Percentiles rank a stretch among this genome's conserved stretches.
phyloP scores from a whole-genome alignment of 2,888 invertebrate genomes.

The Pterostichus madidus region DNA sequence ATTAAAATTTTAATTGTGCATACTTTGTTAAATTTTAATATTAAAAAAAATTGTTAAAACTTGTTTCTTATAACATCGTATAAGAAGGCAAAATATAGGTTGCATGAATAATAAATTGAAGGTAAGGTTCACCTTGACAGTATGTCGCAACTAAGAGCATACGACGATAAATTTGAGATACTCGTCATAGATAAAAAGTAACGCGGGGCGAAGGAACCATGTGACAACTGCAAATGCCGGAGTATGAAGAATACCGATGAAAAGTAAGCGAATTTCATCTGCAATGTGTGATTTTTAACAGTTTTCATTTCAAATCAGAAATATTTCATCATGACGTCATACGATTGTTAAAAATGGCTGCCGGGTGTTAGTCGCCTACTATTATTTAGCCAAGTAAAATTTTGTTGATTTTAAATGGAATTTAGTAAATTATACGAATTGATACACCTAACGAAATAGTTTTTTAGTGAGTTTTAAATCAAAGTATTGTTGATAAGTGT shows the following conservation, averaged over 20 bases:
- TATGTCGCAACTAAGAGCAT: conserved; percentile 3
- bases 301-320: background rate
- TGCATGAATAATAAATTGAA: conserved; percentile 11
- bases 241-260: background rate
- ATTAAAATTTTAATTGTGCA: too few relatives aligned
- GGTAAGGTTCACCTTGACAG: conserved; percentile 41
- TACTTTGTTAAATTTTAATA: too few relatives aligned
- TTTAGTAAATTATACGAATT: conserved; percentile 34
- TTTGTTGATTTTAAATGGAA: conserved; percentile 57
- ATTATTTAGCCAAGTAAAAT: conserved; percentile 50
- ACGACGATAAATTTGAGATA: conserved; percentile 16
- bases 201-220: background rate
- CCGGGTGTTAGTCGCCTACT: conserved; percentile 17
- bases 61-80: background rate
- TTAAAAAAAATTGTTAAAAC: too few relatives aligned
- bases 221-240: background rate
- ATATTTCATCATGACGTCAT: conserved; percentile 48
- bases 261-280: conserved; percentile 20
- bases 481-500: too few relatives aligned
- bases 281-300: background rate
- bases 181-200: conserved; percentile 22
- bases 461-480: background rate
- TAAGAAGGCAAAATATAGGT: conserved; percentile 1
- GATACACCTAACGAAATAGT: background rate
- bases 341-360: conserved; percentile 51